Evolutionary conservation across 2,113 vertebrate genomes (phyloP).

Genomic region (Spheniscus mendiculus): DNA sequence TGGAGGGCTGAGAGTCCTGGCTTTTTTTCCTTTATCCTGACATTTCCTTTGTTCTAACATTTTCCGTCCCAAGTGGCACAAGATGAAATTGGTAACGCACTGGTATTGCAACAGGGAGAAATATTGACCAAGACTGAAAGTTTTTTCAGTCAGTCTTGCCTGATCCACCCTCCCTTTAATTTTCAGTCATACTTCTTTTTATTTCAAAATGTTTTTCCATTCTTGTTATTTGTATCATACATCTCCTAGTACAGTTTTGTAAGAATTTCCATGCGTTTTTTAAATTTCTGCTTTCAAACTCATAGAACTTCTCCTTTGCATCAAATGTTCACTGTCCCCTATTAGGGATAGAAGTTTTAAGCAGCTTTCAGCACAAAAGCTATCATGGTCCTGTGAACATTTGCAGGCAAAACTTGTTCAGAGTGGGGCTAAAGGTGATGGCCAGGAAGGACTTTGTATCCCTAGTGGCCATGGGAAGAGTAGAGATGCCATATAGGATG

Average conservation of each 20-base stretch:
- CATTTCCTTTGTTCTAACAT: conserved; percentile 19
- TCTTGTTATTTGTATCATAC: not conserved
- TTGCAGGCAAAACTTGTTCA: not conserved
- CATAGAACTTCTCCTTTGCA: not conserved
- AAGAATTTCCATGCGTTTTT: not conserved
- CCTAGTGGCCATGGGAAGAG: not conserved
- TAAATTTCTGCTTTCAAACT: not conserved
- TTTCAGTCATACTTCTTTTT: not conserved
- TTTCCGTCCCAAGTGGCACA: not conserved
- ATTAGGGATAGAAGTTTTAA: not conserved
- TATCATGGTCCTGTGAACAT: not conserved
- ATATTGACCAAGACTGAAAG: not conserved
- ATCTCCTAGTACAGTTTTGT: not conserved
- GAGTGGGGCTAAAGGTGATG: not conserved
- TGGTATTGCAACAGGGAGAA: not conserved
- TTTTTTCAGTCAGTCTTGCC: not conserved
- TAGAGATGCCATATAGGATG: not conserved
- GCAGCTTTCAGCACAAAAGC: not conserved
- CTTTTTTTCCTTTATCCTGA: not conserved
- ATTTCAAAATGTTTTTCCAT: conserved; percentile 21
- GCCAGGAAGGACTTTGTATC: not conserved
- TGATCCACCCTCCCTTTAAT: not conserved
- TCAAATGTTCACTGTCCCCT: not conserved
- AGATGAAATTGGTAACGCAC: not conserved
- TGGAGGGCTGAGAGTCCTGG: not conserved